Base-by-base conservation (phyloP, 2,113 vertebrate species). In the Corythoichthys intestinalis region DNA sequence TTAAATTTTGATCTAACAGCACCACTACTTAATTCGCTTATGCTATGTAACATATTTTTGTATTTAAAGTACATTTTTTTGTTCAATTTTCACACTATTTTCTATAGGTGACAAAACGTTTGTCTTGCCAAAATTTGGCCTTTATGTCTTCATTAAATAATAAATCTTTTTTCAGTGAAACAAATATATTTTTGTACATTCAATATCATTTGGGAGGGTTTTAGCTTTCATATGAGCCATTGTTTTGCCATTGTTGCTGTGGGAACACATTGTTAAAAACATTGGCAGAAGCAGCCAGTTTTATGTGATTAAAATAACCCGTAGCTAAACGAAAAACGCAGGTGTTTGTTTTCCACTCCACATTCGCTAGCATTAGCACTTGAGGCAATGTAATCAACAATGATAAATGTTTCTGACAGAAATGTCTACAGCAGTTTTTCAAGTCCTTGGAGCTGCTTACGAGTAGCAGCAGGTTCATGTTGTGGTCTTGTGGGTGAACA, bases 401-500 rank as follows among this genome's bases (percentile, higher is more conserved):
- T 56, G 53, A 56, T 56, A 56, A 56, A 56, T 34, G 53, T 17
- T 56, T 56, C 53, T 56, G 53, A 56, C 53, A 56, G 8, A 28
- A 56, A 56, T 34, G 53, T 56, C 53, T 28, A 28, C 53, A 56
- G 53, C 9, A 56, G 20, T n/a, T 53, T 53, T 53, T 53, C 50
- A 53, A 53, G 50, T 53, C 50, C 50, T n/a, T n/a, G 17, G 50
- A n/a, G 15, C 50, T 53, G 17, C 50, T 53, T 53, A 14, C 17
- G 50, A n/a, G 17, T 56, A 34, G 53, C 20, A 56, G 53, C 53
- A 56, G 20, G 8, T 56, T 34, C 53, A 34, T 56, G 28, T 56
- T 56, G 20, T 56, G 28, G 53, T 56, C 20, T 28, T 28, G 53
- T 34, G 10, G 20, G 20, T 56, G 53, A 56, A 11, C 53, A 53